phyloP scores from a whole-genome alignment of 2,113 vertebrate species.

The Glaucomys volans region DNA sequence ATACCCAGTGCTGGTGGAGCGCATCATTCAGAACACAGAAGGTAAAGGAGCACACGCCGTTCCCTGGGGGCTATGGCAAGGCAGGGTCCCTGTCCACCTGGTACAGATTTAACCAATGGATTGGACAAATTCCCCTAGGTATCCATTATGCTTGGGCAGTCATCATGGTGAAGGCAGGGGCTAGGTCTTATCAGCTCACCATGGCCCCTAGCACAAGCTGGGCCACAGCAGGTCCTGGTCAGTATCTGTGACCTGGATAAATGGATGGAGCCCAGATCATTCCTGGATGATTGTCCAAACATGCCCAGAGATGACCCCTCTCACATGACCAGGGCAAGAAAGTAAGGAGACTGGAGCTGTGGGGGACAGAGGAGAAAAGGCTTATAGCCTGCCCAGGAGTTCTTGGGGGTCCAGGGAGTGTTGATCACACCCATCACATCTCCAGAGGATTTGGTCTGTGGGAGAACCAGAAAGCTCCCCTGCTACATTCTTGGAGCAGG shows the following conservation, averaged over 20 bases:
- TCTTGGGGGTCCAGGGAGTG: not conserved
- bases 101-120: not conserved
- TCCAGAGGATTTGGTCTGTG: not conserved
- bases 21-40: constrained; percentile 95
- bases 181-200: not conserved
- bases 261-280: not conserved
- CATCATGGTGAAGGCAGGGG: not conserved
- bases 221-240: fast-evolving
- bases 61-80: fast-evolving
- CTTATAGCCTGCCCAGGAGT: not conserved
- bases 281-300: not conserved
- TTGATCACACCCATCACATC: not conserved
- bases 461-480: not conserved
- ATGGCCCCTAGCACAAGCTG: not conserved
- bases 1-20: constrained; percentile 95
- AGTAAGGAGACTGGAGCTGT: not conserved
- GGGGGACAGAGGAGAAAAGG: not conserved
- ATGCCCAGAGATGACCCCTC: not conserved
- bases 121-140: not conserved
- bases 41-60: constrained; percentile 82
- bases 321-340: not conserved
- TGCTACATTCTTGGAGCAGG: fast-evolving
- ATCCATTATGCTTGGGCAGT: not conserved
- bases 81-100: fast-evolving
- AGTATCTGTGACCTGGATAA: not conserved